A percentile compares a stretch with the other conserved stretches of the same genome.
Conservation (phyloP, 2,113 vertebrate species). For the Chinchilla lanigera region DNA sequence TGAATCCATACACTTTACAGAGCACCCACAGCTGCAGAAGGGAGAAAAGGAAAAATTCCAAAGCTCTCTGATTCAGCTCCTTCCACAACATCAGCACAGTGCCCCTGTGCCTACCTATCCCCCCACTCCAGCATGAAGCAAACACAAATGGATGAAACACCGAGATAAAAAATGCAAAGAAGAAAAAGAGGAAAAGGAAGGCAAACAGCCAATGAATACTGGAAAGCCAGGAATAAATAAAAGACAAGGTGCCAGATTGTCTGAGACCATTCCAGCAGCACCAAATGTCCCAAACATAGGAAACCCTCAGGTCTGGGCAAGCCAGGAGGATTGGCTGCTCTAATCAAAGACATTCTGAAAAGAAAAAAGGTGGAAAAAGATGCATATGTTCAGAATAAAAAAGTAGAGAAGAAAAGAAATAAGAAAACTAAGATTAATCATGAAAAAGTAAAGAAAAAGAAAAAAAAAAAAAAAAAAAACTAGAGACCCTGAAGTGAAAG, state of each 20-base stretch:
- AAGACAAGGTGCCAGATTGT: neutral
- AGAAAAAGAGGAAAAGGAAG: accelerated
- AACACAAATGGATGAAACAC: neutral
- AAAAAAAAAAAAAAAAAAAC: neutral
- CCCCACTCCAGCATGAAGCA: neutral
- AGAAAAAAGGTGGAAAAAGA: neutral
- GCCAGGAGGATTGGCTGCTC: neutral
- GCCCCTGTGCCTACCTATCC: neutral
- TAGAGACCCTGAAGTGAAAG: neutral
- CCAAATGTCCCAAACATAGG: neutral
- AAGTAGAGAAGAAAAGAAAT: neutral
- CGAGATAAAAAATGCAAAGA: neutral
- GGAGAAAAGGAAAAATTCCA: neutral
- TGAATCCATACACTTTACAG: neutral
- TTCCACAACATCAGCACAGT: neutral
- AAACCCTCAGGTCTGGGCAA: neutral
- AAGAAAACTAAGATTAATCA: neutral
- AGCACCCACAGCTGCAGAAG: neutral
- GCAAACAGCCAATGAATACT: neutral
- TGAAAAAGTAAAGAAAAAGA: neutral
- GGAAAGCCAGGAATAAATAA: neutral
- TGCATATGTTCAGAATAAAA: neutral
- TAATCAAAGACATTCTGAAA: neutral
- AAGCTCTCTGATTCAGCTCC: neutral
- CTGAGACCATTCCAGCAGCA: neutral